Base-by-base conservation (phyloP, 1,140 invertebrate genomes). In the Bombus confusus region DNA sequence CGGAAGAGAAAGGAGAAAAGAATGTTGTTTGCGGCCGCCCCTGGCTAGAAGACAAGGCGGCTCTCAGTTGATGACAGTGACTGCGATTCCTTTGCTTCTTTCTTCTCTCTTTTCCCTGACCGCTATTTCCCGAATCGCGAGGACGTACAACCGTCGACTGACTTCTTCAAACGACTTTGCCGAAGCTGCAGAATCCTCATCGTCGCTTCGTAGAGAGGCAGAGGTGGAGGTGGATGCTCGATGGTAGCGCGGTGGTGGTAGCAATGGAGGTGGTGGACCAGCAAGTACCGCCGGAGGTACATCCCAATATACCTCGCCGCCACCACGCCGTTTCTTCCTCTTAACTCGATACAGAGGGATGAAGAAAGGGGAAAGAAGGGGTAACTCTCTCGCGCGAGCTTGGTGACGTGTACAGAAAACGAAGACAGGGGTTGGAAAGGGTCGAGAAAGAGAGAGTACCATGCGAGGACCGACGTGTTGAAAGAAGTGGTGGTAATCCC, bases 81-180 rank as follows among this genome's bases (percentile, higher is more conserved):
- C 64, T 31, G 12, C 59, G 6, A 15, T 2, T n/a, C 8, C 31
- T 66, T 66, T 66, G 8, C 66, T 28, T 52, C 31, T 34, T 28
- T 47, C 34, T 47, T 31, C 28, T 74, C 10, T 25, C 47, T 37
- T 64, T 82, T 9, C 22, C 37, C 37, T 79, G 81, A 83, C 83
- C 71, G 75, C 64, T 79, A 64, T 71, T 72, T 79, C 57, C 76
- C 87, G 88, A 91, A 79, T 90, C 89, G 88, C 91, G 88, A 86
- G 91, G 90, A 92, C 92, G 88, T 91, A 89, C 91, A 88, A 91
- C 91, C 89, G 87, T 90, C 92, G 92, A 95, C 94, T 95, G 93
- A 93, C 90, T 92, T 92, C 91, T 93, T 93, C 92, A 92, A 91
- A 93, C 91, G 93, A 94, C 93, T 94, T 94, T 94, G 94, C 93